phyloP scores from a whole-genome alignment of 2,113 vertebrate species.

The Terrapene triunguis region DNA sequence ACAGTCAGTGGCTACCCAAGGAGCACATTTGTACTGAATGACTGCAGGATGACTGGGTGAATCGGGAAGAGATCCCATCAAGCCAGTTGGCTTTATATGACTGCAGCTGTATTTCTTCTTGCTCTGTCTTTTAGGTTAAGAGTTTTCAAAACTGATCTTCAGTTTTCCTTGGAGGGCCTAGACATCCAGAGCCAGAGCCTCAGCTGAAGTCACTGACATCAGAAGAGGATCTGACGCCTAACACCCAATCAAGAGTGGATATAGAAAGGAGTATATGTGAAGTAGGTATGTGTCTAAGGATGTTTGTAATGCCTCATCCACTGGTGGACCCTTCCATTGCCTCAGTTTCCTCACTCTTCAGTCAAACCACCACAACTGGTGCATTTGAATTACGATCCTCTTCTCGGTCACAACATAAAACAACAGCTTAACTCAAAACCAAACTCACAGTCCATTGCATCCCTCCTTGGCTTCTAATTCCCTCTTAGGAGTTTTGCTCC shows the following conservation, averaged over 20 bases:
- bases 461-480: not conserved
- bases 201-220: not conserved
- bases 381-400: not conserved
- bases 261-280: not conserved
- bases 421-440: not conserved
- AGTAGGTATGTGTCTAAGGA: not conserved
- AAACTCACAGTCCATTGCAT: not conserved
- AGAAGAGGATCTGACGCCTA: not conserved
- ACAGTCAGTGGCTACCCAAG: not conserved
- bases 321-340: not conserved
- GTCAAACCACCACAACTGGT: not conserved
- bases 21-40: not conserved
- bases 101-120: not conserved
- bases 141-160: not conserved
- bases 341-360: not conserved
- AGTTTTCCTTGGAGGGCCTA: not conserved
- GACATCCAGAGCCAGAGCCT: not conserved
- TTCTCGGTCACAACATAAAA: not conserved
- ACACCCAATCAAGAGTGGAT: not conserved
- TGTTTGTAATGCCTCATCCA: not conserved
- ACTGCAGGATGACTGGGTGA: not conserved
- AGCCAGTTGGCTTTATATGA: not conserved
- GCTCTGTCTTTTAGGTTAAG: not conserved
- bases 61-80: not conserved
- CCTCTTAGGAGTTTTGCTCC: not conserved